A percentile compares a stretch with the other conserved stretches of the same genome.
Conservation (phyloP, 2,888 invertebrate species). For the Acanthosepion esculentum region DNA sequence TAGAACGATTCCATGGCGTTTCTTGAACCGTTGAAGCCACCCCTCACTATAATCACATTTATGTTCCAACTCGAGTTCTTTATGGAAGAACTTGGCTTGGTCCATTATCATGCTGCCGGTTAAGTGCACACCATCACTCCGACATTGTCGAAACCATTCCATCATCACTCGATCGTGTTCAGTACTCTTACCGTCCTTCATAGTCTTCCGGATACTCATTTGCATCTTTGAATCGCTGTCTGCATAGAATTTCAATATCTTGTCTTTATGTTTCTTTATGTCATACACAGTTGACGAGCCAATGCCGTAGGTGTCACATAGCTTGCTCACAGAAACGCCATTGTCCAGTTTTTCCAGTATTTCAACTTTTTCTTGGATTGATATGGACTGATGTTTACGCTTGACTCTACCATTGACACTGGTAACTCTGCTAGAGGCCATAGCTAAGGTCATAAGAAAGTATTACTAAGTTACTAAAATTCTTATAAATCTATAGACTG, state of each 20-base stretch:
- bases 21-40: slow-evolving; percentile 25
- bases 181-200: slow-evolving; percentile 25
- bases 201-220: slow-evolving; percentile 4
- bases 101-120: neutral
- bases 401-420: neutral
- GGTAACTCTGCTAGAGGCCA: neutral
- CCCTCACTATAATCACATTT: slow-evolving; percentile 35
- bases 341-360: neutral
- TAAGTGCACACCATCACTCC: neutral
- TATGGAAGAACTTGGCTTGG: neutral
- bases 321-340: neutral
- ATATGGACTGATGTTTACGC: neutral
- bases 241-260: slow-evolving; percentile 15
- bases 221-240: slow-evolving; percentile 36
- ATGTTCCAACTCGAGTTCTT: neutral
- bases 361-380: slow-evolving; percentile 24
- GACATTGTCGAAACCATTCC: neutral
- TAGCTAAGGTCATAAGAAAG: neutral
- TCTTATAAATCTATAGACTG: no score
- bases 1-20: neutral
- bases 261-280: slow-evolving; percentile 39
- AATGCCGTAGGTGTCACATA: neutral
- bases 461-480: no score
- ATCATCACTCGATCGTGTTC: slow-evolving; percentile 34
- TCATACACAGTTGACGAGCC: neutral